Base-by-base conservation (phyloP, 1,140 invertebrate species). In the Triops longicaudatus region DNA sequence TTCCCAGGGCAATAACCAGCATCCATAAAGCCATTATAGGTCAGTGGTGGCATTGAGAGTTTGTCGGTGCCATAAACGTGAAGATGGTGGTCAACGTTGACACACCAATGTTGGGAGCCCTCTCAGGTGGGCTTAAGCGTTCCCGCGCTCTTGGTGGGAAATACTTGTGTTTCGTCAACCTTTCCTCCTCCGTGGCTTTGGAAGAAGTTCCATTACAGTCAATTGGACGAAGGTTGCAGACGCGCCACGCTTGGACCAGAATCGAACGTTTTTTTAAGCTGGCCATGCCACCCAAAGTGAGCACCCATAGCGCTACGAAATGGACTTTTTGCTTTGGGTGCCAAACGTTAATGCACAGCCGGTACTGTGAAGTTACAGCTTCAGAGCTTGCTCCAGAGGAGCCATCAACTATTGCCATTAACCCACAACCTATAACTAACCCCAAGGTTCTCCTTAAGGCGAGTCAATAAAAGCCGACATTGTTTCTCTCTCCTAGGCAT, bases 21-120 rank as follows among this genome's bases (percentile, higher is more conserved):
- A 63, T 63, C 50, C 50, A 63, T 63, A 63, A 63, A 63, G 50
- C 50, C 50, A 63, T 63, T 63, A 63, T 63, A 63, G 50, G 50
- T 63, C 50, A 22, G 17, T 22, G 14, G 14, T 63, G 14, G 50
- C 50, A 63, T 63, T 63, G 50, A 63, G 31, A 37, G 22, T 22
- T 63, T 63, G 50, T 63, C 50, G 50, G 50, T 63, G 50, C 50
- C 50, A 63, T 63, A 63, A 63, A 63, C 50, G 50, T 63, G 50
- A n/a, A 9, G 44, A 22, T 6, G 50, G 50, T 63, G 50, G 50
- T 63, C 50, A 63, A 63, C 50, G 50, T 63, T 63, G 50, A 63
- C 50, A 63, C 50, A 63, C 17, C 50, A 63, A 63, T 63, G 50
- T 63, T n/a, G 50, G 17, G 50, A 63, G 50, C 17, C 3, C 17